phyloP scores from a whole-genome alignment of 2,888 invertebrate species.

The Trypoxylon attenuatum region DNA sequence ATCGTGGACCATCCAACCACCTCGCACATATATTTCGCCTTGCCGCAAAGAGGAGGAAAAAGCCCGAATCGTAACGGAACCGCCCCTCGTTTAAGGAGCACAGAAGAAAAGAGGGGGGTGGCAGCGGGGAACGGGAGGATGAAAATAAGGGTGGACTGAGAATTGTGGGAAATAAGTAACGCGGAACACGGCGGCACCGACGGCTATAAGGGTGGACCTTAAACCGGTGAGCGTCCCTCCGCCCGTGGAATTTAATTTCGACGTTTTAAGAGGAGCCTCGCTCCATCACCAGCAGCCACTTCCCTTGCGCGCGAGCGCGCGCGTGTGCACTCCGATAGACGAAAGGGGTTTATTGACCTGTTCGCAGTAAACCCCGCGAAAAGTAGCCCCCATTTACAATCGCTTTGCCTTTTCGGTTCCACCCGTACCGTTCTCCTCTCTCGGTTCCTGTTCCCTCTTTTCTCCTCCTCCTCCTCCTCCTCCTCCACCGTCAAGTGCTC shows the following conservation, averaged over 20 bases:
- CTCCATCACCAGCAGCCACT: constrained; percentile 26
- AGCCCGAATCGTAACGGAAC: constrained; percentile 33
- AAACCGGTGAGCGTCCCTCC: constrained; percentile 50
- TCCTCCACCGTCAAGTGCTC: too few species aligned
- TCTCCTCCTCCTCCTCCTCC: constrained; percentile 6
- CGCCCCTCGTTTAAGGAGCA: constrained; percentile 54
- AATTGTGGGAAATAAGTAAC: constrained; percentile 69
- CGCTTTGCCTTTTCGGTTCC: neutral
- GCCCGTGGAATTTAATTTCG: constrained; percentile 70
- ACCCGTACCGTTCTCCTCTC: neutral
- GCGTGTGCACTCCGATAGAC: constrained; percentile 40
- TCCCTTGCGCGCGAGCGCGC: constrained; percentile 29
- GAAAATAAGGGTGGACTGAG: constrained; percentile 61
- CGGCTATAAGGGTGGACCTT: constrained; percentile 52
- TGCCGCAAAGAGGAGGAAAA: constrained; percentile 18
- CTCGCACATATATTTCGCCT: constrained; percentile 44
- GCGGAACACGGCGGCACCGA: constrained; percentile 44
- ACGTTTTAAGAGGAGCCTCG: constrained; percentile 65
- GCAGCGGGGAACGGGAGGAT: constrained; percentile 37
- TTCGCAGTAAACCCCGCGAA: constrained; percentile 49
- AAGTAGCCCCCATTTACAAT: constrained; percentile 37
- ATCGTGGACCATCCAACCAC: constrained; percentile 30
- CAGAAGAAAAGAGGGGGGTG: constrained; percentile 24
- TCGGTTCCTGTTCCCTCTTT: neutral
- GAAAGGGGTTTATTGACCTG: constrained; percentile 66